Base-by-base conservation (phyloP, 2,797 vertebrate genomes). In the Sandelia bainsii region DNA sequence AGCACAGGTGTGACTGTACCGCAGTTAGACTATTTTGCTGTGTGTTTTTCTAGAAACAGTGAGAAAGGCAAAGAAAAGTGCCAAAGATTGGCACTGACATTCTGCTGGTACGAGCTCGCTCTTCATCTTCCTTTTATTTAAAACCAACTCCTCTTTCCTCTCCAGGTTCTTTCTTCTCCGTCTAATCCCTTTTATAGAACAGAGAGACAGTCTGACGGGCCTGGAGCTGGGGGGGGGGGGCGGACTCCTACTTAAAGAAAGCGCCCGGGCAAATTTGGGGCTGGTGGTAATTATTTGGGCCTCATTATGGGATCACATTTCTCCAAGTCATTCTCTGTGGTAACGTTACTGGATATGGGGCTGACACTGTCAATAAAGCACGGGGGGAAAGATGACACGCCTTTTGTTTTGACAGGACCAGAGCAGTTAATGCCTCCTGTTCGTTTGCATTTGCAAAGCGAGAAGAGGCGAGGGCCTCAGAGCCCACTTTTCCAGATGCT, bases 321-420 rank as follows among this genome's bases (percentile, higher is more conserved):
- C 88, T 80, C 72, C 61, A 46, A 87, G 85, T 86, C 81, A 77
- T 87, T 91, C 85, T 87, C 80, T 85, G 85, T 65, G 89, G 89
- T 87, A 83, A 87, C 59, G 79, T 93, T 80, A 90, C 91, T 91
- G 90, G 90, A 93, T 89, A 88, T 61, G 79, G 85, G 86, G 67
- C 87, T 89, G 89, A 92, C 89, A 85, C 86, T 84, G 85, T 92
- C 82, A 91, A 91, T 92, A 90, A 92, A 90, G 83, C 61, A 22
- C 5, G 17, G 50, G 48, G 44, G 84, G 89, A 91, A 92, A 92
- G 90, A 83, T 82, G 92, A 93, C 77, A 89, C 84, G 79, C 60
- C 76, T 91, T 85, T 92, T 94, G 91, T 93, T 95, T 93, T 93
- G 92, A 94, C 92, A 92, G 86, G 76, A 83, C 84, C 83, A 75